Base-by-base conservation (phyloP, 2,888 invertebrate genomes). In the Cosmia pyralina region DNA sequence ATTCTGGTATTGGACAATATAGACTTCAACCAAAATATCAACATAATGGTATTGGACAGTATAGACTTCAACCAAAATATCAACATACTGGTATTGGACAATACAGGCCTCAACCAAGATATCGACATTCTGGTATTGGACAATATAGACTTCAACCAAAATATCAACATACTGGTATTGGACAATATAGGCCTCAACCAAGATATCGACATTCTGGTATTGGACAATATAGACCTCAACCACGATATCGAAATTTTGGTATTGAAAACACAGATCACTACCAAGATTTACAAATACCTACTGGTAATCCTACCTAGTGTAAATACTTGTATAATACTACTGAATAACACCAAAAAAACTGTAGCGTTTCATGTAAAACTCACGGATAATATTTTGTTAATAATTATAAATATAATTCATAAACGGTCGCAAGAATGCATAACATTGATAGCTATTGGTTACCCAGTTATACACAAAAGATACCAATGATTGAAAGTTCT, bases 1-100 rank as follows among this genome's bases (percentile, higher is more conserved):
- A 44, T 44, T 13, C 8, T 22, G 5, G 2, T 15, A 52, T 50
- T 1, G 11, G 1, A 15, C 22, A 52, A 5, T 0, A 70, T 3
- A 19, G 10, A 7, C 15, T 2, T 10, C 34, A 4, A 8, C 2
- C 13, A 34, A 17, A n/a, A 52, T 11, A 70, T n/a, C 4, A 0
- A 15, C 0, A 13, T 28, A 28, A 4, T n/a, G 3, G 4, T 8
- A 17, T 52, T 0, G 13, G 0, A n/a, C 11, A 44, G 19, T 1
- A 52, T 3, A 44, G 4, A 10, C 3, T 0, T 11, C 44, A 10
- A 15, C 4, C 11, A 52, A 4, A 4, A 50, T 13, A 50, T 15
- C 0, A 0, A 5, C 0, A 34, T 34, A 17, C 7, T 22, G 4
- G 0, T 8, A 53, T 22, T 10, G 0, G 1, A 13, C 34, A 70